Conservation (phyloP, 2,113 vertebrate genomes). For the Hydrochoerus hydrochaeris region DNA sequence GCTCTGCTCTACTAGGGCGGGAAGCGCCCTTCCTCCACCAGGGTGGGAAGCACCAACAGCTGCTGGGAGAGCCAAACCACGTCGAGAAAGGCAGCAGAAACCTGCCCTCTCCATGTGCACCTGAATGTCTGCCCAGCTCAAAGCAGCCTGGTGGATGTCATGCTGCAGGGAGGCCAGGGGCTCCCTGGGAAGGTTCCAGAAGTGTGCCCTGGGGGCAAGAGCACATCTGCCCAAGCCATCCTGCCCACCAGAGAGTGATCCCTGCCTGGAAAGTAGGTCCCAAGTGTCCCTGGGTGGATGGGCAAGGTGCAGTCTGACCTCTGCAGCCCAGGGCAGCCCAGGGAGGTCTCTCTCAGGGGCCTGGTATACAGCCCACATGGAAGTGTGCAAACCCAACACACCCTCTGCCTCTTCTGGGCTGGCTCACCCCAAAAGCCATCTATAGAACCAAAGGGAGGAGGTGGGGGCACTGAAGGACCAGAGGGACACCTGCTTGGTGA, state of each 20-base stretch:
- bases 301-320: neutral
- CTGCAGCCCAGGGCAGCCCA: neutral
- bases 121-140: neutral
- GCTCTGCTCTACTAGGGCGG: too few species aligned
- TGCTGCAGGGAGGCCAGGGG: rapidly evolving
- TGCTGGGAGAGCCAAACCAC: neutral
- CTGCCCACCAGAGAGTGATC: neutral
- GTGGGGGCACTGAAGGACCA: neutral
- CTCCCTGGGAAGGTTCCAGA: neutral
- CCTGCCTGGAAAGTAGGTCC: neutral
- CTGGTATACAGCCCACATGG: neutral
- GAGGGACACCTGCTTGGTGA: neutral
- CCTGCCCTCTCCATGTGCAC: neutral
- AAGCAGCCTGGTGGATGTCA: neutral
- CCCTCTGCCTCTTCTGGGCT: neutral
- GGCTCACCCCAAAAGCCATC: neutral
- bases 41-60: neutral
- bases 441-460: neutral
- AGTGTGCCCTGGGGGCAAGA: neutral
- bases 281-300: neutral
- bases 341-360: constrained; percentile 14
- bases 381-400: neutral
- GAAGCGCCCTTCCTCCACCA: neutral
- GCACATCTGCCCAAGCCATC: neutral
- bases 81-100: neutral